phyloP scores from a whole-genome alignment of 2,113 vertebrate genomes.

The Petaurus breviceps region DNA sequence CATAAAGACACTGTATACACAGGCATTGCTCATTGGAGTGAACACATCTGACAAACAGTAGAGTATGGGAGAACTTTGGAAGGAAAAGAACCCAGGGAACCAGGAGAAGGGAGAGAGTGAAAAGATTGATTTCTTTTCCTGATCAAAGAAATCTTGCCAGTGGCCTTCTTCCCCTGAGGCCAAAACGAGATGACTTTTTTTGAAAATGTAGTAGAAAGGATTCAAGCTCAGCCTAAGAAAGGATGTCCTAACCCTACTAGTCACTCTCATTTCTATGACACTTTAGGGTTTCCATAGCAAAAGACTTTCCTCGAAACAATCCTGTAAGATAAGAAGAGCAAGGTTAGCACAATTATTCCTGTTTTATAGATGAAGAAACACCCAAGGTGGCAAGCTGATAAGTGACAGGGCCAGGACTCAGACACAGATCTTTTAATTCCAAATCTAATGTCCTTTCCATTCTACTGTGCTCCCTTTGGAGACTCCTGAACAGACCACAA shows the following conservation, averaged over 20 bases:
- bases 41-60: conserved; percentile 22
- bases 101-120: background rate
- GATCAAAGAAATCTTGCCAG: background rate
- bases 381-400: background rate
- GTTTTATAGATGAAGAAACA: background rate
- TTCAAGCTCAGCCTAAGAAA: background rate
- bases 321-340: background rate
- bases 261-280: background rate
- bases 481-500: background rate
- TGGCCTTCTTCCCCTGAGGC: background rate
- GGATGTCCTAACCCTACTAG: background rate
- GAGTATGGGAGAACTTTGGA: background rate
- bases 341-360: background rate
- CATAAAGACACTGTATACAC: conserved; percentile 14
- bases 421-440: background rate
- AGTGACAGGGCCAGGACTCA: background rate
- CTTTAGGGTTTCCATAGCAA: background rate
- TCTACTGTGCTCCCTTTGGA: background rate
- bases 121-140: background rate
- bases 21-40: background rate
- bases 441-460: background rate
- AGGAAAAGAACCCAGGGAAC: background rate
- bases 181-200: background rate
- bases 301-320: background rate
- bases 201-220: background rate